Conservation (phyloP, 2,888 invertebrate genomes). For the Geotrupes spiniger region DNA sequence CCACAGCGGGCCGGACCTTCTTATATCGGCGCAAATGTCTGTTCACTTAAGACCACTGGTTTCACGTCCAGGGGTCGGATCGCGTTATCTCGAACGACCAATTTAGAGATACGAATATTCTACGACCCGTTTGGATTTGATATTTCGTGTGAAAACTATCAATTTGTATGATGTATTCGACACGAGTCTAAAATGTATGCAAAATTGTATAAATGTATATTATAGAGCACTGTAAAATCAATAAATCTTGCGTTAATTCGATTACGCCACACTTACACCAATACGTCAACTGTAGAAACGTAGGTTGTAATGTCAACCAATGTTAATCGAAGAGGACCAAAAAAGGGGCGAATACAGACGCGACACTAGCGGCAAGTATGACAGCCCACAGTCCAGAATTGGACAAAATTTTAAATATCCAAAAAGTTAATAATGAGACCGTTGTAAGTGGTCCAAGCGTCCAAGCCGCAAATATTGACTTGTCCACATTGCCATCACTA, state of each 20-base stretch:
- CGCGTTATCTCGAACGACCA: too few relatives aligned
- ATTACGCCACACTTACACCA: too few relatives aligned
- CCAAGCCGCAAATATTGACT: slow-evolving; percentile 42
- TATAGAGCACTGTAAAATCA: too few relatives aligned
- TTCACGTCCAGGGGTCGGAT: background rate
- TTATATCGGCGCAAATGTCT: slow-evolving; percentile 3
- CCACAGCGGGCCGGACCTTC: background rate
- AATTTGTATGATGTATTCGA: too few relatives aligned
- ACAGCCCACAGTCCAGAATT: slow-evolving; percentile 14
- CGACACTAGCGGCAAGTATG: background rate
- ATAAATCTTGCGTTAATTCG: too few relatives aligned
- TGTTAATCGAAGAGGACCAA: background rate
- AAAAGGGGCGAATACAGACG: background rate
- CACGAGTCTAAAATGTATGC: too few relatives aligned
- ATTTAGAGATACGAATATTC: too few relatives aligned
- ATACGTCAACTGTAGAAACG: background rate
- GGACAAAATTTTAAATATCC: slow-evolving; percentile 18
- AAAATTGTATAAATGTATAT: too few relatives aligned
- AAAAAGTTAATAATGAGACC: slow-evolving; percentile 23
- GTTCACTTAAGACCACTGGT: slow-evolving; percentile 4
- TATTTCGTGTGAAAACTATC: too few relatives aligned
- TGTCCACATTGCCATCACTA: slow-evolving; percentile 52
- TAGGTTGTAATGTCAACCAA: background rate
- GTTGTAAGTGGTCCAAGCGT: slow-evolving; percentile 39
- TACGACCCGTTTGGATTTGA: too few relatives aligned